phyloP scores from a whole-genome alignment of 1,140 invertebrate genomes.

The Leptestheria dahalacensis region DNA sequence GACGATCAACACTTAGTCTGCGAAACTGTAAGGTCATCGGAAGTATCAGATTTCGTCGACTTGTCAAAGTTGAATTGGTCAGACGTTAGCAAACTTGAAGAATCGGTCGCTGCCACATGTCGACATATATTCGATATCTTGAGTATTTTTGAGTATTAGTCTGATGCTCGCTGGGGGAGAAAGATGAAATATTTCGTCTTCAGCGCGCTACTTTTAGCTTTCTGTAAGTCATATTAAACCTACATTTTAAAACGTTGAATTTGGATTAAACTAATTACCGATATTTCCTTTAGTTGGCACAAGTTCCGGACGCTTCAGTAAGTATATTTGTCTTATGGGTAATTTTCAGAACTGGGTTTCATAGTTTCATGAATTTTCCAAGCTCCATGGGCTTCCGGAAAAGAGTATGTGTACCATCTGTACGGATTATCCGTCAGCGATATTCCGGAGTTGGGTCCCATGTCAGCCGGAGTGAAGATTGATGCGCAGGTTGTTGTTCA shows the following conservation, averaged over 20 bases:
- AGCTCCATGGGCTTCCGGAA: slow-evolving; percentile 13
- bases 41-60: not conserved
- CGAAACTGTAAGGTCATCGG: not conserved
- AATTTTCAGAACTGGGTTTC: too few relatives aligned
- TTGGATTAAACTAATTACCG: not conserved
- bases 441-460: slow-evolving; percentile 11
- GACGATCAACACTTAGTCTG: not conserved
- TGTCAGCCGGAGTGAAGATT: slow-evolving; percentile 10
- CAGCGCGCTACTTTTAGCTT: not conserved
- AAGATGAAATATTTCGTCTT: not conserved
- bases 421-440: slow-evolving; percentile 9
- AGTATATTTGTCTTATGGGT: too few relatives aligned
- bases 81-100: not conserved
- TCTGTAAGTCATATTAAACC: not conserved
- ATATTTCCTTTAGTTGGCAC: not conserved
- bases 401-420: slow-evolving; percentile 15
- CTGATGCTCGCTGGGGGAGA: not conserved
- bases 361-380: not conserved
- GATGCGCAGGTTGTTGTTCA: slow-evolving; percentile 8
- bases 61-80: not conserved
- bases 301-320: not conserved
- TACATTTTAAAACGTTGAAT: not conserved
- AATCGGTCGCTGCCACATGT: not conserved
- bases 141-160: not conserved
- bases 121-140: not conserved